Evolutionary conservation across 2,888 invertebrate species (phyloP).

Genomic region (Pinctada fucata): DNA sequence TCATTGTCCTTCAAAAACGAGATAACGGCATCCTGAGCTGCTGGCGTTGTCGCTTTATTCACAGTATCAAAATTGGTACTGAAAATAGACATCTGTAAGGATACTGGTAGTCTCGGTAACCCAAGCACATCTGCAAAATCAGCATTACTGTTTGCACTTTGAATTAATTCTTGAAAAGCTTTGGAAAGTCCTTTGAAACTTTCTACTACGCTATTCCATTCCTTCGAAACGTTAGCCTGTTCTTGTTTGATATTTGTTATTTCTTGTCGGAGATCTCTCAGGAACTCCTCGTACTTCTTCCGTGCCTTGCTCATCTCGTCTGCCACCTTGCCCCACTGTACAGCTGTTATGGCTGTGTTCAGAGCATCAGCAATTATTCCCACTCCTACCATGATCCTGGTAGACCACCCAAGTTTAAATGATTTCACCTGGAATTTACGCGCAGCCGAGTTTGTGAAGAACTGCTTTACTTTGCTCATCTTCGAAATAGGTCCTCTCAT

Average conservation of each 20-base stretch:
- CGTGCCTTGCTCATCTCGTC: background rate
- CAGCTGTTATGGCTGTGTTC: background rate
- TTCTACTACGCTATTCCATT: background rate
- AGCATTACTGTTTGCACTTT: background rate
- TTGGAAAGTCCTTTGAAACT: background rate
- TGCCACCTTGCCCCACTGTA: background rate
- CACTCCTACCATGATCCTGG: background rate
- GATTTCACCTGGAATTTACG: background rate
- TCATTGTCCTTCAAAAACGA: background rate
- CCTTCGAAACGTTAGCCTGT: background rate
- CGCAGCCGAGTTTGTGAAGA: background rate
- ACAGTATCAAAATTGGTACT: background rate
- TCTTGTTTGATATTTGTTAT: background rate
- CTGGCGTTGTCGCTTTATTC: background rate
- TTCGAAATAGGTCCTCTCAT: background rate
- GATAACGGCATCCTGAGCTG: background rate
- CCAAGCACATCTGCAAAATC: constrained; percentile 19
- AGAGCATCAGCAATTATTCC: constrained; percentile 15
- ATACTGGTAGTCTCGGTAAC: constrained; percentile 5
- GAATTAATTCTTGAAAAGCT: background rate
- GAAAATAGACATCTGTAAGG: background rate
- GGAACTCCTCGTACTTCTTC: background rate
- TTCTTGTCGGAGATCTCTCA: background rate
- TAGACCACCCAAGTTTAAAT: constrained; percentile 9
- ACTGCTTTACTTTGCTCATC: background rate